Conservation (phyloP, 2,888 invertebrate genomes). For the Acanthosepion esculentum region DNA sequence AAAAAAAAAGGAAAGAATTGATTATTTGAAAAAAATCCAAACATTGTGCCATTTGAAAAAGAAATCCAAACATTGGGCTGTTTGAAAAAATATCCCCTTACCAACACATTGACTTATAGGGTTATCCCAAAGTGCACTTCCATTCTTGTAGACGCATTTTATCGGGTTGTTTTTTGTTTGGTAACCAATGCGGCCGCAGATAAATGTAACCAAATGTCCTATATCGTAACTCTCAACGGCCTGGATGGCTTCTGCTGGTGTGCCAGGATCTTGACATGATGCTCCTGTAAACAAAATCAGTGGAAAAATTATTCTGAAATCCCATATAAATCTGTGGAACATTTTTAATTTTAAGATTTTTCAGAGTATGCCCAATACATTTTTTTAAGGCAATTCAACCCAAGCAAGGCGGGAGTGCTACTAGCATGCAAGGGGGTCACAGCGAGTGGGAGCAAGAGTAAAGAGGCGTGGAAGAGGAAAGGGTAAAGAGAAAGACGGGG, state of each 20-base stretch:
- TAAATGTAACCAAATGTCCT: constrained; percentile 55
- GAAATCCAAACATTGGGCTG: neutral
- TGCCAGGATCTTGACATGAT: constrained; percentile 61
- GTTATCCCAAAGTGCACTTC: constrained; percentile 50
- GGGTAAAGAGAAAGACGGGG: too few relatives aligned
- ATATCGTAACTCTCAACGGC: constrained; percentile 58
- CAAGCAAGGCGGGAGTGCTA: too few relatives aligned
- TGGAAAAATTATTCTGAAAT: too few relatives aligned
- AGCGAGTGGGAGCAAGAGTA: too few relatives aligned
- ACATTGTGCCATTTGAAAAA: neutral
- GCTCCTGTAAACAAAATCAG: constrained; percentile 53
- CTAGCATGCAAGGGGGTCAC: too few relatives aligned
- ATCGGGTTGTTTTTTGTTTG: constrained; percentile 51
- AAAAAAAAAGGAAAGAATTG: too few relatives aligned
- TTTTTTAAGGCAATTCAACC: too few relatives aligned
- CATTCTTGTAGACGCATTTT: constrained; percentile 54
- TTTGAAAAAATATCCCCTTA: constrained; percentile 49
- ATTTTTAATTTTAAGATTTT: too few relatives aligned
- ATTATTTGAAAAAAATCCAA: too few relatives aligned
- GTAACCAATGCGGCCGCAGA: constrained; percentile 56
- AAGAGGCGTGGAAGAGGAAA: too few relatives aligned
- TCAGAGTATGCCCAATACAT: too few relatives aligned
- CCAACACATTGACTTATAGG: constrained; percentile 55
- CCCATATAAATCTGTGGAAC: too few relatives aligned
- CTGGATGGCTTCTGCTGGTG: constrained; percentile 56